Percentiles rank a stretch among this genome's conserved stretches.
Conservation (phyloP, 1,140 invertebrate species). For the Brachystomella parvula region DNA sequence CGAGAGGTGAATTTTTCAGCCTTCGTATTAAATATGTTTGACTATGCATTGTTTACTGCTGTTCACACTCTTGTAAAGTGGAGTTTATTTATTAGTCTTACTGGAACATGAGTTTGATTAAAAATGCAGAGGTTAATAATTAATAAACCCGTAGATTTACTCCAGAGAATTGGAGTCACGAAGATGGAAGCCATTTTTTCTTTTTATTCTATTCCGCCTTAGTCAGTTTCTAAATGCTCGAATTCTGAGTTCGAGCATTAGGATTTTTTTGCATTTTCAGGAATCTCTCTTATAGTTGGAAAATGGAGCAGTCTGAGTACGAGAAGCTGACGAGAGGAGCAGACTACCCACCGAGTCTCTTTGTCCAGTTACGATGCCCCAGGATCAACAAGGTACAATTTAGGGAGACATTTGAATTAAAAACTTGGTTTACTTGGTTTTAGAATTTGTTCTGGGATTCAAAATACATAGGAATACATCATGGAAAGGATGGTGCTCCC, state of each 20-base stretch:
- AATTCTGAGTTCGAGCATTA: too few species aligned
- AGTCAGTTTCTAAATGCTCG: too few species aligned
- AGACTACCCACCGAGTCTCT: background rate
- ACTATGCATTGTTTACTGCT: too few species aligned
- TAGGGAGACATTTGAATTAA: background rate
- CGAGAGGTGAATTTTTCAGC: too few species aligned
- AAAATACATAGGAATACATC: slow-evolving; percentile 19
- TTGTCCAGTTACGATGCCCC: background rate
- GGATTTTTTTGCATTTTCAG: too few species aligned
- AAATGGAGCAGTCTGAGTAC: background rate
- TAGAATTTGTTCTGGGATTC: background rate
- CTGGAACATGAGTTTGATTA: too few species aligned
- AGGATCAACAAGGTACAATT: background rate
- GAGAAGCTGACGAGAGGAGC: background rate
- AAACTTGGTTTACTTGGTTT: background rate
- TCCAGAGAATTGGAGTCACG: too few species aligned
- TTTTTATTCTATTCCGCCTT: too few species aligned
- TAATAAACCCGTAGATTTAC: too few species aligned
- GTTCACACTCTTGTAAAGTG: background rate
- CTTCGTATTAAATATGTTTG: too few species aligned
- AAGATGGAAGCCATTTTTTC: background rate
- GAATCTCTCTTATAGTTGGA: too few species aligned
- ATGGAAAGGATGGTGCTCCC: slow-evolving; percentile 22
- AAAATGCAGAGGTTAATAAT: too few species aligned
- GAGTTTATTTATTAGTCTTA: background rate